These are phyloP conservation scores for Limnephilus auricula DNA, from an alignment of 2,888 invertebrate species.

Conservation along the genomic window DNA sequence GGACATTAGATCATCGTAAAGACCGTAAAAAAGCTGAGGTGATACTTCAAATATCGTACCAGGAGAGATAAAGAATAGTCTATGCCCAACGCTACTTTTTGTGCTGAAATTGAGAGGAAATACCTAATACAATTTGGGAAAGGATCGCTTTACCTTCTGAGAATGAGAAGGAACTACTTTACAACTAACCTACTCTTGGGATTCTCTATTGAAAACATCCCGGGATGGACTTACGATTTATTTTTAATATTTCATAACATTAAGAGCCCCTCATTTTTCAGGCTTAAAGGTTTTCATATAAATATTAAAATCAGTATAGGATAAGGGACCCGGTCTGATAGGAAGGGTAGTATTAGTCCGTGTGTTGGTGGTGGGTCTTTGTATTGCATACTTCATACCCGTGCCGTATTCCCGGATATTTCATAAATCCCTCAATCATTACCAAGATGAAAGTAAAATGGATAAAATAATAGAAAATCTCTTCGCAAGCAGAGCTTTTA, in stretches of 20 bases:
- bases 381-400: not conserved
- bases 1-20: slow-evolving; percentile 64
- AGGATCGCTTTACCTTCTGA: slow-evolving; percentile 29
- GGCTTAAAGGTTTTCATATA: slow-evolving; percentile 11
- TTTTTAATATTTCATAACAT: slow-evolving; percentile 40
- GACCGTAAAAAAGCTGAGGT: slow-evolving; percentile 60
- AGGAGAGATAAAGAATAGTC: slow-evolving; percentile 37
- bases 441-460: not conserved
- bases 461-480: not conserved
- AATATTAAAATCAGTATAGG: slow-evolving; percentile 11
- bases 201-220: slow-evolving; percentile 34
- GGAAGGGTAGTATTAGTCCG: not conserved
- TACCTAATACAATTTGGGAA: slow-evolving; percentile 45
- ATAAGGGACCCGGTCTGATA: not conserved
- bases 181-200: slow-evolving; percentile 11
- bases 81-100: slow-evolving; percentile 39
- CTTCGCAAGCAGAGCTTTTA: not conserved
- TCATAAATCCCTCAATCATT: not conserved
- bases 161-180: slow-evolving; percentile 31
- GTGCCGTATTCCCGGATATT: not conserved
- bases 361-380: not conserved
- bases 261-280: not conserved
- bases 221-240: not conserved
- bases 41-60: slow-evolving; percentile 60
- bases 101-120: slow-evolving; percentile 54